These are phyloP conservation scores for Proales similis DNA, from an alignment of 1,140 invertebrate species.

Conservation along the genomic window DNA sequence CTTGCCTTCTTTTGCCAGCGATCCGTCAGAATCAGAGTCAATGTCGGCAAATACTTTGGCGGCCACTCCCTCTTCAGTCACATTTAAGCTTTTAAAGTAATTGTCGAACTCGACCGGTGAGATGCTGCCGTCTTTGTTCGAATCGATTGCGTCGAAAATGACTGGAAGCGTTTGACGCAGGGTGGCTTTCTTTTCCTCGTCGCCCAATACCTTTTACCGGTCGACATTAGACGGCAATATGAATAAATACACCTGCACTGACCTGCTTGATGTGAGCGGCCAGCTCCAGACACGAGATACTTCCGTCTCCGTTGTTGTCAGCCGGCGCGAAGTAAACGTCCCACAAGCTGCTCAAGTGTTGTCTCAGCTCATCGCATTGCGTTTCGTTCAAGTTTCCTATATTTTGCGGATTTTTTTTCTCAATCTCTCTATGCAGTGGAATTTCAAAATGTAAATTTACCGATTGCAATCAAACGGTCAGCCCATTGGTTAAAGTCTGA, in stretches of 20 bases:
- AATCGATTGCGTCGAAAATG: slow-evolving; percentile 32
- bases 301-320: neutral
- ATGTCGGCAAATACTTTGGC: slow-evolving; percentile 4
- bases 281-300: neutral
- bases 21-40: neutral
- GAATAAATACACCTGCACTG: too few relatives aligned
- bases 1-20: neutral
- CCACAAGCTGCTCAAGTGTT: slow-evolving; percentile 1
- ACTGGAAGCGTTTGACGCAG: neutral
- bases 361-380: neutral
- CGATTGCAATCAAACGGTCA: slow-evolving; percentile 7
- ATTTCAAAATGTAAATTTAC: too few relatives aligned
- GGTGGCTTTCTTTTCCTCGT: neutral
- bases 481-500: slow-evolving; percentile 25
- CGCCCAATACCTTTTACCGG: neutral
- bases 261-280: slow-evolving; percentile 16
- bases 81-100: slow-evolving; percentile 31
- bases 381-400: slow-evolving; percentile 9
- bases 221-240: too few relatives aligned
- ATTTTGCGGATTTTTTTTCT: too few relatives aligned
- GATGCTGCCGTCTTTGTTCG: slow-evolving; percentile 5
- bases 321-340: slow-evolving; percentile 17
- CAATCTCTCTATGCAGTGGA: too few relatives aligned
- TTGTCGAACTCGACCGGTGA: neutral
- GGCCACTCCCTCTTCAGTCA: neutral